Evolutionary conservation across 2,888 invertebrate species (phyloP).

Genomic region (Cremastobaeus sp.): DNA sequence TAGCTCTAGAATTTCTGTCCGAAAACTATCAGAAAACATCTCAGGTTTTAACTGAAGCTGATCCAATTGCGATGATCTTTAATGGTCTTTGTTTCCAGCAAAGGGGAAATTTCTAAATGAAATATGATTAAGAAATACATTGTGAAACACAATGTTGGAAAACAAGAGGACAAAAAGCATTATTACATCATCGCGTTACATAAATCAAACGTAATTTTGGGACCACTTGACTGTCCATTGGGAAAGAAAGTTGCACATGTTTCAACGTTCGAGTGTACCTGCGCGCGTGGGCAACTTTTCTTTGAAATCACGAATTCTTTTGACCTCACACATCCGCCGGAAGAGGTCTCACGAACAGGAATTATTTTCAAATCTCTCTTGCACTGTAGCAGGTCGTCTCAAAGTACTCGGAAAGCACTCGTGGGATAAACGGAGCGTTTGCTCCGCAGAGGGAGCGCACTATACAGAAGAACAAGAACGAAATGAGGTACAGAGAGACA

Average conservation of each 20-base stretch:
- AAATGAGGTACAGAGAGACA: slow-evolving; percentile 42
- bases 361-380: slow-evolving; percentile 61
- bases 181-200: too few relatives aligned
- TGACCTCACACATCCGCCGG: slow-evolving; percentile 47
- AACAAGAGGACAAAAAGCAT: too few relatives aligned
- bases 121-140: too few relatives aligned
- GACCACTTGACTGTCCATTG: slow-evolving; percentile 25
- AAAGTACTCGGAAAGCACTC: slow-evolving; percentile 59
- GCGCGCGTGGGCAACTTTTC: slow-evolving; percentile 31
- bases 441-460: slow-evolving; percentile 29
- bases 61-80: too few relatives aligned
- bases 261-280: slow-evolving; percentile 27
- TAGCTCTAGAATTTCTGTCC: too few relatives aligned
- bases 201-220: slow-evolving; percentile 60
- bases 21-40: too few relatives aligned
- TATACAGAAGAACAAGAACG: slow-evolving; percentile 26
- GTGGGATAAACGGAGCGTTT: slow-evolving; percentile 56
- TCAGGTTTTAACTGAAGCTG: too few relatives aligned
- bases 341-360: slow-evolving; percentile 43
- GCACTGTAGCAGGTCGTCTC: slow-evolving; percentile 41
- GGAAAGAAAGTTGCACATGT: slow-evolving; percentile 34
- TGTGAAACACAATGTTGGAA: too few relatives aligned
- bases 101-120: too few relatives aligned
- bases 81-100: too few relatives aligned
- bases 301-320: slow-evolving; percentile 54